Base-by-base conservation (phyloP, 2,888 invertebrate species). In the Chydorus sphaericus region DNA sequence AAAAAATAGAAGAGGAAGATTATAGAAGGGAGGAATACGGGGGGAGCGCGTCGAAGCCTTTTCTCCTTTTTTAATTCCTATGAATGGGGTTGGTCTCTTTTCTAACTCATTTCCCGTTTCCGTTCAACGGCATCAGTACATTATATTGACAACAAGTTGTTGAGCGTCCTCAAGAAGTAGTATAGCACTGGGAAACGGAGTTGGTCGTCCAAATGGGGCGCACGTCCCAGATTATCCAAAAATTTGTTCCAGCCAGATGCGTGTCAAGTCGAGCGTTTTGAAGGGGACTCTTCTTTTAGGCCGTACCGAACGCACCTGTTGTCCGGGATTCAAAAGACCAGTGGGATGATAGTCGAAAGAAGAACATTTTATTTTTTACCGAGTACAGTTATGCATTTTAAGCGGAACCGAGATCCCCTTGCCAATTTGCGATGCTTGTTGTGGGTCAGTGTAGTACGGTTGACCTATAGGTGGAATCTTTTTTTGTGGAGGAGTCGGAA, bases 401-500 rank as follows among this genome's bases (percentile, higher is more conserved):
- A 26, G 26, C n/a, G 10, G 23, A 26, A 10, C 3, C 20, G 44
- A 23, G 8, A 14, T 26, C 26, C 4, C 14, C 44, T 4, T 23
- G 14, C 5, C 26, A 28, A n/a, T 14, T 26, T 4, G 11, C 44
- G 44, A 14, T 44, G 14, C 7, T 44, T 28, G 44, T 44, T 44
- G 44, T 44, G 23, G 23, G 44, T 44, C 44, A 44, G 14, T 44
- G 44, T 44, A 44, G 28, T 26, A 14, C 26, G 44, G 44, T 70
- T 70, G 44, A 44, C 44, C 44, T 44, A 37, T 68, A 82, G 82
- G 82, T 82, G 71, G 82, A 81, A 70, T 80, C 81, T 62, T 82
- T 81, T 71, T 75, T 80, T 63, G 76, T 82, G 66, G 80, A 81
- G 70, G 79, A 79, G 65, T 73, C 72, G 62, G 79, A 79, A 63